These are phyloP conservation scores for Eumerus sabulonum DNA, from an alignment of 2,888 invertebrate genomes.

Conservation along the genomic window DNA sequence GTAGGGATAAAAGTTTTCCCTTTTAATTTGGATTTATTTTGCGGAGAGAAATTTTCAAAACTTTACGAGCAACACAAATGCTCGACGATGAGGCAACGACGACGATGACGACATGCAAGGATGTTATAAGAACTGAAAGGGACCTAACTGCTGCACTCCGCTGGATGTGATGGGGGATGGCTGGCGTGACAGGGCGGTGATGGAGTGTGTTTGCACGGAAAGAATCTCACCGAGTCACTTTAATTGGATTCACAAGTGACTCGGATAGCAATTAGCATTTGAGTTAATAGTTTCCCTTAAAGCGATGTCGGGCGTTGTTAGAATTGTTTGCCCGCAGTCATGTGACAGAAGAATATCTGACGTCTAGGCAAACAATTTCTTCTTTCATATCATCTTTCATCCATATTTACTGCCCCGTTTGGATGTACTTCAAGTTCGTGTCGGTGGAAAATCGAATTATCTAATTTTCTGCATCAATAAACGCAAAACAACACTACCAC, in stretches of 20 bases:
- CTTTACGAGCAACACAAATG: slow-evolving; percentile 22
- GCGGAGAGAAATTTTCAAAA: slow-evolving; percentile 3
- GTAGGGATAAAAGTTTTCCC: too few relatives aligned
- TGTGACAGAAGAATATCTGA: not conserved
- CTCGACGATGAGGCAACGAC: not conserved
- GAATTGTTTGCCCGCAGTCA: too few relatives aligned
- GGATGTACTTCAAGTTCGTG: slow-evolving; percentile 4
- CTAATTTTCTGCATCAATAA: slow-evolving; percentile 53
- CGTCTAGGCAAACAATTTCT: slow-evolving; percentile 11
- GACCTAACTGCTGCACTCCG: slow-evolving; percentile 8
- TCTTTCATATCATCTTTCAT: too few relatives aligned
- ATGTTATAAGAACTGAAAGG: slow-evolving; percentile 14
- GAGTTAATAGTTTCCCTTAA: slow-evolving; percentile 15
- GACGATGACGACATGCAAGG: not conserved
- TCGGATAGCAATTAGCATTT: slow-evolving; percentile 36
- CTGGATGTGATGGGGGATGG: not conserved
- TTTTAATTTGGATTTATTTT: slow-evolving; percentile 31
- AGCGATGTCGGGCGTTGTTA: not conserved
- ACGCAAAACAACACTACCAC: slow-evolving; percentile 14
- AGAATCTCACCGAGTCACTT: not conserved
- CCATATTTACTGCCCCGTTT: not conserved
- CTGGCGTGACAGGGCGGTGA: not conserved
- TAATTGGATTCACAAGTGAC: slow-evolving; percentile 26
- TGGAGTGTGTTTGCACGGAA: not conserved
- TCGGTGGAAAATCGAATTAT: slow-evolving; percentile 60